Conservation (phyloP, 2,113 vertebrate genomes). For the Dipodomys merriami region DNA sequence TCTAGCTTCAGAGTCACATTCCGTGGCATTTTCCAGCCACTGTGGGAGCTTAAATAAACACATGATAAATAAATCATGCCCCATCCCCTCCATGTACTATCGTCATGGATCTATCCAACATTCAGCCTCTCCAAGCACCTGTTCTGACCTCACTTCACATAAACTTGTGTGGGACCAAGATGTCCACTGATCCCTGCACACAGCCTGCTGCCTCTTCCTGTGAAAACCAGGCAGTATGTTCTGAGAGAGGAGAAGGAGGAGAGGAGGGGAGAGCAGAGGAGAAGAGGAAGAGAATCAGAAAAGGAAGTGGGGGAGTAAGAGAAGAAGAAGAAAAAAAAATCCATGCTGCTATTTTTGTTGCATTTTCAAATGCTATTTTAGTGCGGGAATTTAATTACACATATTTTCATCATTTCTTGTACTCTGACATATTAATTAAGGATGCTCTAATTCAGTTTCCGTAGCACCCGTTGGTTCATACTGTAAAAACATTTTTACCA, state of each 20-base stretch:
- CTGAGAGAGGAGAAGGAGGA: conserved; percentile 28
- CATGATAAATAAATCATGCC: not conserved
- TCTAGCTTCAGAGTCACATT: not conserved
- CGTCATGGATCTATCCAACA: conserved; percentile 34
- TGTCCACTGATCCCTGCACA: conserved; percentile 57
- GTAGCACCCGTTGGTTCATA: conserved; percentile 79
- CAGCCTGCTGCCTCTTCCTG: conserved; percentile 14
- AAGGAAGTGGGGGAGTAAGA: accelerated
- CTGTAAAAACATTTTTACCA: conserved; percentile 87
- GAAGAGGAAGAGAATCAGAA: not conserved
- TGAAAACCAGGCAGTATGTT: conserved; percentile 58
- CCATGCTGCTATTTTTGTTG: conserved; percentile 81
- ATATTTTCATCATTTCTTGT: conserved; percentile 87
- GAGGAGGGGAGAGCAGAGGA: not conserved
- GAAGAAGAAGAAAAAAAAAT: not conserved
- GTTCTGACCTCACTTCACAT: conserved; percentile 54
- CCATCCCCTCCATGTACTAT: accelerated
- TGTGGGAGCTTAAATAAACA: not conserved
- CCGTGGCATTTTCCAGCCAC: not conserved
- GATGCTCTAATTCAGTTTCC: conserved; percentile 83
- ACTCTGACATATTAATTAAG: conserved; percentile 89
- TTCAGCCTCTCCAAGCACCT: conserved; percentile 70
- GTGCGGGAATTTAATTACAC: conserved; percentile 86
- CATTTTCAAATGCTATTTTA: conserved; percentile 84
- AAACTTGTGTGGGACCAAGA: conserved; percentile 50